Conservation (phyloP, 2,113 vertebrate genomes). For the Datnioides undecimradiatus region DNA sequence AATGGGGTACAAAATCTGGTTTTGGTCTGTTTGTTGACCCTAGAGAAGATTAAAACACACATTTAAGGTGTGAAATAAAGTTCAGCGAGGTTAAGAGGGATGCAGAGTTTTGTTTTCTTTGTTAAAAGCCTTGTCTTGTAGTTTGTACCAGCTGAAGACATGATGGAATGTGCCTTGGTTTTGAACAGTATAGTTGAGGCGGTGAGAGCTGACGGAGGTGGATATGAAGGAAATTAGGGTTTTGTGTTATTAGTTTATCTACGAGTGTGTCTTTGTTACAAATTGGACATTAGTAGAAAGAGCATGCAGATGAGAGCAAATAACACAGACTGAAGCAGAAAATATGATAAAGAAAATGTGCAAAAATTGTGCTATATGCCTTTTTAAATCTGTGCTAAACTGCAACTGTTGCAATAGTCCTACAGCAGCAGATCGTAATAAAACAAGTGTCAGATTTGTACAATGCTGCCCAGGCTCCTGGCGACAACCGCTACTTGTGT, state of each 20-base stretch:
- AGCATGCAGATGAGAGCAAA: neutral
- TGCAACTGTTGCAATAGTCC: slow-evolving; percentile 27
- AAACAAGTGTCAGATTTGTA: slow-evolving; percentile 55
- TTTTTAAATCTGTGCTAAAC: slow-evolving; percentile 27
- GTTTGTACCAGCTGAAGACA: neutral
- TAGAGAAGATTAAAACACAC: no score
- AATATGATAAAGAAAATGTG: slow-evolving; percentile 6
- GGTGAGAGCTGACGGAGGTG: slow-evolving; percentile 4
- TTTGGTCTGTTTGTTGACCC: no score
- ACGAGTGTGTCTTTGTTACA: neutral
- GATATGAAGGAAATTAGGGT: neutral
- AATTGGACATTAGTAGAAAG: no score
- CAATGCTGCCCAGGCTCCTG: slow-evolving; percentile 19
- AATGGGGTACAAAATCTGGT: no score
- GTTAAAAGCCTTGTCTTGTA: no score
- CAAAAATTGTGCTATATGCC: neutral
- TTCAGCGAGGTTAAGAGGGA: no score
- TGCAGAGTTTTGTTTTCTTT: no score
- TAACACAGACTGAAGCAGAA: neutral
- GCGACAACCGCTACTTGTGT: slow-evolving; percentile 42
- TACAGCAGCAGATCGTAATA: slow-evolving; percentile 20
- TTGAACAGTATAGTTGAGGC: no score
- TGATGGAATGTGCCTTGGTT: no score
- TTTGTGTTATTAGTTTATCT: slow-evolving; percentile 8
- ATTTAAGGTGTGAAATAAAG: no score